phyloP scores from a whole-genome alignment of 2,888 invertebrate genomes.

The Cephus sareptanus region DNA sequence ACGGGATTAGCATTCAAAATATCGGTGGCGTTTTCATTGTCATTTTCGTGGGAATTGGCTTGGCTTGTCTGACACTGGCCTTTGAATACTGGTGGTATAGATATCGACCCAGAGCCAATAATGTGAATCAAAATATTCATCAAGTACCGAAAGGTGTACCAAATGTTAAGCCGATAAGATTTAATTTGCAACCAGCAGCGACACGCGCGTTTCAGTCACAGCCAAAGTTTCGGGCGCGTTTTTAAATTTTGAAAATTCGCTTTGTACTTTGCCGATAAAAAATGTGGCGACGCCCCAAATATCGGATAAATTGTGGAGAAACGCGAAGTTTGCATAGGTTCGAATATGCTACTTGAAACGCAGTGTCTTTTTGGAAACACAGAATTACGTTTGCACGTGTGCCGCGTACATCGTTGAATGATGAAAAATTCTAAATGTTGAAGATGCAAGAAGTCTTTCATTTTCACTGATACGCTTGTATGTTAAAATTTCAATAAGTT shows the following conservation, averaged over 20 bases:
- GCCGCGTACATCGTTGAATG: background rate
- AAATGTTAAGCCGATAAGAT: conserved; percentile 44
- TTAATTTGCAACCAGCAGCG: conserved; percentile 53
- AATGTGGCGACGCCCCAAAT: background rate
- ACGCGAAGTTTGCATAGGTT: background rate
- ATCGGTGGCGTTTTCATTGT: conserved; percentile 99
- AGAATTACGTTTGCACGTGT: background rate
- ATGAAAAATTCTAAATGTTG: background rate
- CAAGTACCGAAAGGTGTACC: conserved; percentile 19
- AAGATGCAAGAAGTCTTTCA: background rate
- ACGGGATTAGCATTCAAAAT: conserved; percentile 97
- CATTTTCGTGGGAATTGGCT: conserved; percentile 93
- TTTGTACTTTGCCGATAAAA: background rate
- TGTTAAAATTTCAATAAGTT: too few species aligned
- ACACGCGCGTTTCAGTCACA: conserved; percentile 42
- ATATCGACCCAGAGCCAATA: conserved; percentile 73
- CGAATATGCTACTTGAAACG: background rate
- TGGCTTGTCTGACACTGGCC: conserved; percentile 90
- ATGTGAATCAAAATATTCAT: conserved; percentile 52
- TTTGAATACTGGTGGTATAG: conserved; percentile 97
- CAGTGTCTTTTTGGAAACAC: background rate
- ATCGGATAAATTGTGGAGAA: background rate
- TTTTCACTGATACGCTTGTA: background rate
- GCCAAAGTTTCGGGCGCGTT: conserved; percentile 41
- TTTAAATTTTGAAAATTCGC: conserved; percentile 31